Evolutionary conservation across 2,113 vertebrate genomes (phyloP).

Genomic region (Procavia capensis): DNA sequence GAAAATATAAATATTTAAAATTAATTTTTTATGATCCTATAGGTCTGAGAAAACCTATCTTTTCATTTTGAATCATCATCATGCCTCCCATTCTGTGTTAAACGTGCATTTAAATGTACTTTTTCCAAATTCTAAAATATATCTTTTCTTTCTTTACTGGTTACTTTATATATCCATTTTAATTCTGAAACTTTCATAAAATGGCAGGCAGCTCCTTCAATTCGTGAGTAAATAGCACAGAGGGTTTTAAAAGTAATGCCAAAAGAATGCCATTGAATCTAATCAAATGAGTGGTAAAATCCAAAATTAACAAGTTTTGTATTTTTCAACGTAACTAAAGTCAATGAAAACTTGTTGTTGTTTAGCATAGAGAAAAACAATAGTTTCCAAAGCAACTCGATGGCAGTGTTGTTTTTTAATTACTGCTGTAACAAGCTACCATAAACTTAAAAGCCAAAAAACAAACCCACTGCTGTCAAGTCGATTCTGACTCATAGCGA

Average conservation of each 20-base stretch:
- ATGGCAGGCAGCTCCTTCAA: not conserved
- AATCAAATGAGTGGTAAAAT: not conserved
- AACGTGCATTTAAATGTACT: not conserved
- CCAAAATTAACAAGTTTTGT: not conserved
- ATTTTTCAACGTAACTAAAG: not conserved
- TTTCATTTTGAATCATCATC: not conserved
- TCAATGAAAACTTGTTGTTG: not conserved
- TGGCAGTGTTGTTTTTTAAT: too few species aligned
- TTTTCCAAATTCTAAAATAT: not conserved
- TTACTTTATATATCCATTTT: constrained; percentile 3
- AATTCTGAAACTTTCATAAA: not conserved
- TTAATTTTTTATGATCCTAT: not conserved
- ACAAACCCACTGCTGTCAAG: too few species aligned
- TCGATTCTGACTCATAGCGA: too few species aligned
- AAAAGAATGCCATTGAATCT: not conserved
- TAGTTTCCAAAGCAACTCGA: too few species aligned
- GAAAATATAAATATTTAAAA: not conserved
- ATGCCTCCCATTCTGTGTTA: not conserved
- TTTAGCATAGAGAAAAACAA: not conserved
- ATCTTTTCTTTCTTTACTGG: not conserved
- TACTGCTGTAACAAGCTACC: not conserved
- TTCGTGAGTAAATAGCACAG: constrained; percentile 12
- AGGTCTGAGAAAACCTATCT: not conserved
- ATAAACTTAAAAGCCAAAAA: too few species aligned
- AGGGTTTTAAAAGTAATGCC: not conserved